Evolutionary conservation across 2,797 vertebrate genomes (phyloP).

Genomic region (Morus bassanus): DNA sequence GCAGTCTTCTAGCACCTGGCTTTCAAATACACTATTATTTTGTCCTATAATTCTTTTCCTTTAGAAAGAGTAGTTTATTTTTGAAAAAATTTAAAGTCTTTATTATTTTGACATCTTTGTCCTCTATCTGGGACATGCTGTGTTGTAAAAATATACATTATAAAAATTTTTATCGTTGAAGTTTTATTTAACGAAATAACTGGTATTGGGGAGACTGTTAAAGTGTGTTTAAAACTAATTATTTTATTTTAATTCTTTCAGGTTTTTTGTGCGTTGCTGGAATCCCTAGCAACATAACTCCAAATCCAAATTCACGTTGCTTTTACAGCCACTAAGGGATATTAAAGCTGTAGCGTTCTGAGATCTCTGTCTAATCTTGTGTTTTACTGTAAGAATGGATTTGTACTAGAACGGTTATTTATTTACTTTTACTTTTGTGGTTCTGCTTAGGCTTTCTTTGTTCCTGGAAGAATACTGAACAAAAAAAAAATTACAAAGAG

Average conservation of each 20-base stretch:
- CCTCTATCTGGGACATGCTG: background rate
- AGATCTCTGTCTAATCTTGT: background rate
- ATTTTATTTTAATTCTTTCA: background rate
- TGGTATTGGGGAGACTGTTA: background rate
- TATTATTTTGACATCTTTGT: fast-evolving
- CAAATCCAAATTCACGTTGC: background rate
- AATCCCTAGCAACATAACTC: background rate
- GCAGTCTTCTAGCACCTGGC: background rate
- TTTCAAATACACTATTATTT: background rate
- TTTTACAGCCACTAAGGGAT: background rate
- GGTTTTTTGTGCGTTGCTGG: background rate
- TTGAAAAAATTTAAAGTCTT: background rate
- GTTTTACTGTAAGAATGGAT: background rate
- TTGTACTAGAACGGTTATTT: background rate
- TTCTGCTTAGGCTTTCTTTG: background rate
- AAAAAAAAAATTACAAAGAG: background rate
- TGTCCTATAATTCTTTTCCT: background rate
- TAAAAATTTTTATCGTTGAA: background rate
- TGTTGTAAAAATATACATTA: background rate
- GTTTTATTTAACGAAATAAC: background rate
- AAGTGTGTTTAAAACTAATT: background rate
- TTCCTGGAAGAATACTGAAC: background rate
- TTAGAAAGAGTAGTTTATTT: background rate
- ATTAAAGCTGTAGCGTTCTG: background rate
- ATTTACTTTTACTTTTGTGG: background rate